Evolutionary conservation across 2,888 invertebrate species (phyloP).

Genomic region (Colletes collaris): DNA sequence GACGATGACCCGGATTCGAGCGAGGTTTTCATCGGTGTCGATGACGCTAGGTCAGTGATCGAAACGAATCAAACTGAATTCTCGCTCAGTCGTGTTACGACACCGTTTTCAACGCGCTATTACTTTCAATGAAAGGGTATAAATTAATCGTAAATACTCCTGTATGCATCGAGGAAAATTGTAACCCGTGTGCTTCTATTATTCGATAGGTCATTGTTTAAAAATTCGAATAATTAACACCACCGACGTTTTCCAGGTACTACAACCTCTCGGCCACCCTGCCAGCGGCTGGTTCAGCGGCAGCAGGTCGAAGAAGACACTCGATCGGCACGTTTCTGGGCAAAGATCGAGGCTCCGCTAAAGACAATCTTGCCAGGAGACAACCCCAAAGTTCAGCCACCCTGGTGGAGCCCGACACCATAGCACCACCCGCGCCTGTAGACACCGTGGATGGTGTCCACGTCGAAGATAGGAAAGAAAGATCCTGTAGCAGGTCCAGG

Average conservation of each 20-base stretch:
- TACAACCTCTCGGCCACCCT: conserved; percentile 83
- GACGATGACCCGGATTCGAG: conserved; percentile 80
- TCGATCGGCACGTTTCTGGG: conserved; percentile 88
- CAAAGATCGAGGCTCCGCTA: conserved; percentile 82
- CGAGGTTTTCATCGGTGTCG: conserved; percentile 86
- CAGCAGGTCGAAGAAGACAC: conserved; percentile 85
- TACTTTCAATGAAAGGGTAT: no score
- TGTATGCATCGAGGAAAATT: no score
- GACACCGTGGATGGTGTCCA: conserved; percentile 65
- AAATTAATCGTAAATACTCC: no score
- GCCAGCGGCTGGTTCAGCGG: conserved; percentile 82
- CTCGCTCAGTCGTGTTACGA: no score
- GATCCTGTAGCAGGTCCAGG: conserved; percentile 40
- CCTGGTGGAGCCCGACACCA: conserved; percentile 85
- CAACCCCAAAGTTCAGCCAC: conserved; percentile 79
- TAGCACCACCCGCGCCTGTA: conserved; percentile 84
- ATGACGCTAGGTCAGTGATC: conserved; percentile 81
- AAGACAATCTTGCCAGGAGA: conserved; percentile 44
- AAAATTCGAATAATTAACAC: neutral
- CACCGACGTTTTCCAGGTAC: conserved; percentile 77
- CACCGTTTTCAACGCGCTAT: no score
- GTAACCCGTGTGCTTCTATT: no score
- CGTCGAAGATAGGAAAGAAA: conserved; percentile 39
- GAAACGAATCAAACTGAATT: neutral
- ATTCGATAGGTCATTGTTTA: no score